Evolutionary conservation across 2,888 invertebrate genomes (phyloP), one percentile per base, ranked within the genome.

Genomic region (Drosophila neonasuta): DNA sequence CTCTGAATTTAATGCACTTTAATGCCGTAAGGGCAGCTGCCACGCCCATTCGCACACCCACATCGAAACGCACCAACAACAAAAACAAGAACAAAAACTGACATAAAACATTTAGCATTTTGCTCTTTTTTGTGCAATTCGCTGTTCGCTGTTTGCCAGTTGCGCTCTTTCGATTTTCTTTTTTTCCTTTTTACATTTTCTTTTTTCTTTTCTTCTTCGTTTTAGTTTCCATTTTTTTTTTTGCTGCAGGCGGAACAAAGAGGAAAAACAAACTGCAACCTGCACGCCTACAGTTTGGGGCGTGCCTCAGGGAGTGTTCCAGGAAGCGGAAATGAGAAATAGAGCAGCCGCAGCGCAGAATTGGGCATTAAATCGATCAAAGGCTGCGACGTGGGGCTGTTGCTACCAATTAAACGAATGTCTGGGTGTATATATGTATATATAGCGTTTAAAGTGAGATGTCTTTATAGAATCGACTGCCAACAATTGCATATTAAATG

Each of bases 41-140:
- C 24, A 45, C 17, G 44, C 32, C 32, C 55, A 36, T 32, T 17
- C 55, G 3, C 51, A 60, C 42, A 30, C 42, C 42, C 42, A 42
- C 34, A 2, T 30, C 11, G n/a, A 39, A 50, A 59, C 42, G 15
- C 48, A 50, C 24, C 24, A 5, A 24, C 17, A 20, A 20, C 5
- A 24, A 24, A 24, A 15, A 15, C 15, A 5, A 20, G 4, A 20
- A 4, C 30, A 36, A 56, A 56, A 61, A 48, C 58, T 60, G 58
- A 55, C 77, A 65, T 62, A 32, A 75, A 73, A 61, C 57, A 70
- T 77, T 77, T 59, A 57, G 41, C 32, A 49, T 46, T 63, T 52
- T 50, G 36, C 44, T 41, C 24, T 36, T 36, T 20, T 57, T 63
- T 51, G 11, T 32, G 10, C 34, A 41, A 52, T 48, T 58, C 32